These are phyloP conservation scores for Alauda arvensis DNA, from an alignment of 2,797 vertebrate genomes.

Conservation along the genomic window DNA sequence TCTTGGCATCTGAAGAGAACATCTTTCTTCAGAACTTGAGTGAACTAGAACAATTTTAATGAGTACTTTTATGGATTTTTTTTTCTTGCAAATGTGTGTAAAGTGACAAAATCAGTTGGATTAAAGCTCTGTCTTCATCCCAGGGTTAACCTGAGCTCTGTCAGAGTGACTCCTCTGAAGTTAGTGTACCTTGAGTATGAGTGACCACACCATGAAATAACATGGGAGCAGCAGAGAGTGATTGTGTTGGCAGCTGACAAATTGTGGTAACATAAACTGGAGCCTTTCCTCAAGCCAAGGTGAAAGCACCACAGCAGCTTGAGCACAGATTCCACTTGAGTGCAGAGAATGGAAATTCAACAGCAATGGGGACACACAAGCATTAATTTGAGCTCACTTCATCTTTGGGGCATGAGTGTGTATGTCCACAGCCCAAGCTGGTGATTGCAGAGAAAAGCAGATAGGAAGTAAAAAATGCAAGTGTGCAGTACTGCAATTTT, in stretches of 20 bases:
- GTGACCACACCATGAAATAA: conserved; percentile 54
- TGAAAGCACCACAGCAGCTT: neutral
- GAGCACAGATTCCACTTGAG: neutral
- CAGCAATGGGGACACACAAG: neutral
- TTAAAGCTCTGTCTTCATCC: neutral
- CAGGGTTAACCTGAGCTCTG: neutral
- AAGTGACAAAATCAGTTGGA: neutral
- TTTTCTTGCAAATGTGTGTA: neutral
- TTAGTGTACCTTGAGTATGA: neutral
- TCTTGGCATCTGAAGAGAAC: neutral
- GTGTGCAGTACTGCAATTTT: conserved; percentile 2
- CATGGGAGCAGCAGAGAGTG: conserved; percentile 25
- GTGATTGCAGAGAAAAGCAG: neutral
- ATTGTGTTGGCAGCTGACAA: conserved; percentile 37
- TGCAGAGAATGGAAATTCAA: neutral
- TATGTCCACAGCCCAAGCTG: neutral
- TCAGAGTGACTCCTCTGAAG: neutral
- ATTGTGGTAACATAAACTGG: neutral
- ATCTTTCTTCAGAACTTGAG: neutral
- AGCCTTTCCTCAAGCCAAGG: neutral
- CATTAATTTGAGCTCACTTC: neutral
- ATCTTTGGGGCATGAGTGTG: neutral
- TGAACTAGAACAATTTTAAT: neutral
- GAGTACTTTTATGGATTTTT: neutral
- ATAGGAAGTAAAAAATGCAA: neutral